phyloP scores from a whole-genome alignment of 2,888 invertebrate genomes.

The Agapetus fuscipes region DNA sequence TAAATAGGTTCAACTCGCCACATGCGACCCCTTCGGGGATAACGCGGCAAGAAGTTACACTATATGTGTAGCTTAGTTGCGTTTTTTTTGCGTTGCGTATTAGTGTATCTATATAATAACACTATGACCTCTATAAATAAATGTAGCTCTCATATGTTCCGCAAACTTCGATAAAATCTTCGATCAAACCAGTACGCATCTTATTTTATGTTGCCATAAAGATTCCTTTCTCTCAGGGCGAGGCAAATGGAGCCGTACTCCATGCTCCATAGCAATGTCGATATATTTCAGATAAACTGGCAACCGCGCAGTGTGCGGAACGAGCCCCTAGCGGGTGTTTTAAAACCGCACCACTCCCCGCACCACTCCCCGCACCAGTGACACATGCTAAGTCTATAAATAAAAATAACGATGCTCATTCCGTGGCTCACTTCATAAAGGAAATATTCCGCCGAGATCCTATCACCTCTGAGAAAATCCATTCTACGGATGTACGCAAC shows the following conservation, averaged over 20 bases:
- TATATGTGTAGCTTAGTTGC: no score
- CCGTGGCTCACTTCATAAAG: conserved; percentile 8
- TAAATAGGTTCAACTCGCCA: no score
- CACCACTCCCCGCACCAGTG: background rate
- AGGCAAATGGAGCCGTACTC: conserved; percentile 5
- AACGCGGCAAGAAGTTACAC: no score
- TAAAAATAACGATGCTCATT: conserved; percentile 20
- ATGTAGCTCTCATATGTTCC: no score
- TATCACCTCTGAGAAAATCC: conserved; percentile 17
- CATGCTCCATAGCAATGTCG: conserved; percentile 4
- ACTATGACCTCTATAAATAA: no score
- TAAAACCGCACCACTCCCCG: conserved; percentile 9
- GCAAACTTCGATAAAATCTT: conserved; percentile 9
- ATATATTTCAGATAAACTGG: conserved; percentile 17
- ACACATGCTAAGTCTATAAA: conserved; percentile 17
- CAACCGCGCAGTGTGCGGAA: conserved; percentile 6
- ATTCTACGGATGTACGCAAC: conserved; percentile 15
- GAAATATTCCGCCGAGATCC: conserved; percentile 11
- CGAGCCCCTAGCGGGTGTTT: conserved; percentile 12
- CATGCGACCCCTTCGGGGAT: no score
- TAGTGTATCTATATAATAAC: no score
- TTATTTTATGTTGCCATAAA: conserved; percentile 9
- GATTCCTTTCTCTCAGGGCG: conserved; percentile 1
- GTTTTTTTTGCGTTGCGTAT: no score
- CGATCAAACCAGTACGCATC: conserved; percentile 5